Conservation (phyloP, 2,797 vertebrate genomes). For the Morelia viridis region DNA sequence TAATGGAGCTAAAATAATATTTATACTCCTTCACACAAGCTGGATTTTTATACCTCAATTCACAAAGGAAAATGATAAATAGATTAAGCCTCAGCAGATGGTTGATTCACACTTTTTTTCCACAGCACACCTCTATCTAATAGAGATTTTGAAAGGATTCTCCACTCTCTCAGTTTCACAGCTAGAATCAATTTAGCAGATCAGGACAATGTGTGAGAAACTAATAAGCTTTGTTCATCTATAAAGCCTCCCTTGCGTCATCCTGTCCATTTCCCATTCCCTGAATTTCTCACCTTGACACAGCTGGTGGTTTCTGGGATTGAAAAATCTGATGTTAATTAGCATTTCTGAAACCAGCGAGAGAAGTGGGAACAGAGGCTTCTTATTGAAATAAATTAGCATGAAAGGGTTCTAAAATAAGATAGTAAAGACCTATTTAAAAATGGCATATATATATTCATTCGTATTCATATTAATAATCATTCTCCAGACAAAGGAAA, state of each 20-base stretch:
- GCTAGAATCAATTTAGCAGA: constrained; percentile 56
- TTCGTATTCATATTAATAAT: background rate
- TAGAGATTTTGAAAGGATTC: constrained; percentile 38
- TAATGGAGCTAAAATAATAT: background rate
- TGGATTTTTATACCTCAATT: constrained; percentile 13
- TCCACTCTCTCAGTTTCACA: constrained; percentile 36
- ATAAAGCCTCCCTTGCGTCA: constrained; percentile 48
- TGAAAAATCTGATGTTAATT: constrained; percentile 55
- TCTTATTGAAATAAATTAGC: constrained; percentile 22
- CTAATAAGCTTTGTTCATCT: constrained; percentile 47
- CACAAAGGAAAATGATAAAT: constrained; percentile 26
- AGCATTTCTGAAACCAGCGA: constrained; percentile 45
- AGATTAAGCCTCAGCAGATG: constrained; percentile 24
- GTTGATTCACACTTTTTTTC: constrained; percentile 40
- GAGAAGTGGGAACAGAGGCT: constrained; percentile 24
- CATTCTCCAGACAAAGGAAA: constrained; percentile 14
- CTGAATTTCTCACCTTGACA: constrained; percentile 62
- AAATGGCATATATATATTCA: background rate
- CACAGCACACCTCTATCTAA: constrained; percentile 6
- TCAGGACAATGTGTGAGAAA: constrained; percentile 53
- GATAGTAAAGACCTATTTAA: background rate
- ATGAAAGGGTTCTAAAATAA: background rate
- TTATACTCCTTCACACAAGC: background rate
- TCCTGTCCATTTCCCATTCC: constrained; percentile 17
- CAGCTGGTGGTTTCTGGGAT: constrained; percentile 28